phyloP scores from a whole-genome alignment of 2,797 vertebrate genomes.

The Hydrolagus colliei region DNA sequence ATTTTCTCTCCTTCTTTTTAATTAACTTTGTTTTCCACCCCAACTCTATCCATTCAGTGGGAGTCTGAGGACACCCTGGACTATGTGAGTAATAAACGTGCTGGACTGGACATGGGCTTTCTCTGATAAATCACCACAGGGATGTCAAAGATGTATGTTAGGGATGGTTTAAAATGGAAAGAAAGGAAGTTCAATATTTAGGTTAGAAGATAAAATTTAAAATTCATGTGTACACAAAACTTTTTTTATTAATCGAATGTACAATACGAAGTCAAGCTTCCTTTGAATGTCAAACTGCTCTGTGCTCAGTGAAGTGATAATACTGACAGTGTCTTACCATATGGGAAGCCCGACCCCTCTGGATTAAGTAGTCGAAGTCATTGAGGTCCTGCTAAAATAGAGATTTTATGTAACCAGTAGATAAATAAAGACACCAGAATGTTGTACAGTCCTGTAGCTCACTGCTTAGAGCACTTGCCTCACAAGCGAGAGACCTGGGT shows the following conservation, averaged over 20 bases:
- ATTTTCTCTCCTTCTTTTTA: constrained; percentile 29
- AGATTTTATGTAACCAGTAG: background rate
- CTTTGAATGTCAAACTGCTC: background rate
- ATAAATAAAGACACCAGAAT: background rate
- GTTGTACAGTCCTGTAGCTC: no score
- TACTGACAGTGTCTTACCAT: background rate
- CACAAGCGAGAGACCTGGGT: no score
- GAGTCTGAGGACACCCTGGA: constrained; percentile 88
- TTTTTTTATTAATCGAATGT: background rate
- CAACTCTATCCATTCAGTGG: constrained; percentile 76
- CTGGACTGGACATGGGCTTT: constrained; percentile 53
- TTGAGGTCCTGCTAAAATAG: background rate
- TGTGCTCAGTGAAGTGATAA: background rate
- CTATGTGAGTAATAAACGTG: constrained; percentile 89
- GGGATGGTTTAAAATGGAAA: background rate
- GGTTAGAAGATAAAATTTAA: background rate
- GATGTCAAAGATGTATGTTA: constrained; percentile 27
- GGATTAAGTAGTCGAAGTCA: background rate
- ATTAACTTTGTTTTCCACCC: constrained; percentile 63
- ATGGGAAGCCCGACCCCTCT: background rate
- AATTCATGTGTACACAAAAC: no score
- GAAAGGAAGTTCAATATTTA: constrained; percentile 1
- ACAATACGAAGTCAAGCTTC: background rate
- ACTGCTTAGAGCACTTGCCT: no score
- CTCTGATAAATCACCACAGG: constrained; percentile 15